Conservation (phyloP, 2,797 vertebrate genomes). For the Sebastes miniatus region DNA sequence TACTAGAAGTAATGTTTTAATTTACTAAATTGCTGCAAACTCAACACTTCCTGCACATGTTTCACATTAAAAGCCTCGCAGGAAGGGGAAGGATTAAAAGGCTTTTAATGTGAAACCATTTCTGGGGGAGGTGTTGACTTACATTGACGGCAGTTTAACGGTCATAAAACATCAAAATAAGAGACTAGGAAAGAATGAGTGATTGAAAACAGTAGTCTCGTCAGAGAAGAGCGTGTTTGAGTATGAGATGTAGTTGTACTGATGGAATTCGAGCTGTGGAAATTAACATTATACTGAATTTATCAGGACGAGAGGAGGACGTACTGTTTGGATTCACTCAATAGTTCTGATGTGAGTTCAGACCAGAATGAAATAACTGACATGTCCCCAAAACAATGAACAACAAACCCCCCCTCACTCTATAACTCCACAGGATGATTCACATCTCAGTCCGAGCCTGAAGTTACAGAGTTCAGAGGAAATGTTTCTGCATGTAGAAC, state of each 20-base stretch:
- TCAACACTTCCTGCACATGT: not conserved
- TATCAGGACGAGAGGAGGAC: not conserved
- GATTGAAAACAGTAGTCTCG: too few species aligned
- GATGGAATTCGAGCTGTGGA: not conserved
- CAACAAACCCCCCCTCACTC: not conserved
- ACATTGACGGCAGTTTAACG: too few species aligned
- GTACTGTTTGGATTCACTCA: not conserved
- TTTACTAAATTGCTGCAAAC: not conserved
- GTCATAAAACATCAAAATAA: too few species aligned
- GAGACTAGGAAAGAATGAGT: too few species aligned
- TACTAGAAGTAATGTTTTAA: not conserved
- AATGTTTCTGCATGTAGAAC: not conserved
- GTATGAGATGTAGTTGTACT: not conserved
- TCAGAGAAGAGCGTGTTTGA: too few species aligned
- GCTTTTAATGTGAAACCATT: not conserved
- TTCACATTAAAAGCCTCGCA: not conserved
- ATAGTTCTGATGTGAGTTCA: not conserved
- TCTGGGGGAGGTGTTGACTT: not conserved
- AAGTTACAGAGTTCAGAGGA: not conserved
- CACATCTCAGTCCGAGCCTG: not conserved
- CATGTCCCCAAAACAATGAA: not conserved
- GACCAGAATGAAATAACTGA: not conserved
- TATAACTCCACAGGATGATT: not conserved
- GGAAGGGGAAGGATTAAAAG: not conserved
- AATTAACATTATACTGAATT: not conserved